These are phyloP conservation scores for Eremobia ochroleuca DNA, from an alignment of 2,888 invertebrate species.

Conservation along the genomic window DNA sequence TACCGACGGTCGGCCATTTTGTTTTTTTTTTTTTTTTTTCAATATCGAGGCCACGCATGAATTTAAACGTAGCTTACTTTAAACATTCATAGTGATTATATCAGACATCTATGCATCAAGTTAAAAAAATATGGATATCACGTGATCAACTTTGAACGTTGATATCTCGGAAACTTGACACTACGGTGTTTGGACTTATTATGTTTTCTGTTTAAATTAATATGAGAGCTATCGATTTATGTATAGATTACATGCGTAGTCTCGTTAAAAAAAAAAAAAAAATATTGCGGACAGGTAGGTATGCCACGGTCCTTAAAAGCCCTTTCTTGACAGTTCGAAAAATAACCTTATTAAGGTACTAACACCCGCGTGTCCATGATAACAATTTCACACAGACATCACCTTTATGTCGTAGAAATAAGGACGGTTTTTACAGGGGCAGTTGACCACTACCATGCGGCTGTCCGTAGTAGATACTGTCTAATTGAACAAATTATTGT, in stretches of 20 bases:
- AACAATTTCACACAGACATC: neutral
- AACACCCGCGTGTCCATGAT: neutral
- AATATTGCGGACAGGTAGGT: neutral
- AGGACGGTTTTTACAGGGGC: neutral
- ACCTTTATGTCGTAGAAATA: neutral
- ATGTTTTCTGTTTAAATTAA: neutral
- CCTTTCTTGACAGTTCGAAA: neutral
- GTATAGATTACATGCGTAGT: neutral
- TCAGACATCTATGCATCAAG: neutral
- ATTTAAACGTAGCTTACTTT: too few species aligned
- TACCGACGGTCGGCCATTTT: too few species aligned
- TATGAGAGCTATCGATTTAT: neutral
- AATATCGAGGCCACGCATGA: too few species aligned
- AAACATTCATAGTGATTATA: neutral
- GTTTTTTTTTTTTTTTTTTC: too few species aligned
- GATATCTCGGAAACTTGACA: neutral
- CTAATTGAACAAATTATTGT: neutral
- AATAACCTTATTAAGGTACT: neutral
- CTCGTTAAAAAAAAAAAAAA: neutral
- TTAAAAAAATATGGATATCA: neutral
- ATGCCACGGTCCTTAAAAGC: neutral
- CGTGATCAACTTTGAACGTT: neutral
- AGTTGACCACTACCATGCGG: neutral
- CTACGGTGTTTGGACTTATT: neutral
- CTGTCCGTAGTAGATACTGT: neutral